Percentiles rank a stretch among this genome's conserved stretches.
Conservation (phyloP, 1,140 invertebrate genomes). For the Macrobrachium nipponense region DNA sequence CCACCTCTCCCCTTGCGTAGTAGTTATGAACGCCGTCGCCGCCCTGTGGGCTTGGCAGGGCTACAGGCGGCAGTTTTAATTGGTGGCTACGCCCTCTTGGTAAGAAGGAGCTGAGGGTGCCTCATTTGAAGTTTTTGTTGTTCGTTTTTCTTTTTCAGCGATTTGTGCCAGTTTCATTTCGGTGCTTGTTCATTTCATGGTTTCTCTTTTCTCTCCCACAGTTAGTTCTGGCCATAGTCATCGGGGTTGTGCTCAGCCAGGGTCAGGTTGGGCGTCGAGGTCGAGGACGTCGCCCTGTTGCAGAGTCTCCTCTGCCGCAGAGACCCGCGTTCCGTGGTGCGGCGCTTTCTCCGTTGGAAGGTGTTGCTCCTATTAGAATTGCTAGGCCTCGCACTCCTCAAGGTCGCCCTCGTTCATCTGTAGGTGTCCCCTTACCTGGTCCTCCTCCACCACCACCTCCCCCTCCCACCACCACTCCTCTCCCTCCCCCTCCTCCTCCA, state of each 20-base stretch:
- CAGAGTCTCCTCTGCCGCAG: neutral
- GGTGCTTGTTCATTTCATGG: neutral
- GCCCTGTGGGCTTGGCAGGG: conserved; percentile 8
- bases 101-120: conserved; percentile 8
- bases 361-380: neutral
- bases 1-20: neutral
- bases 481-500: conserved; percentile 6
- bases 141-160: conserved; percentile 4
- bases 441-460: neutral
- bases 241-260: conserved; percentile 53
- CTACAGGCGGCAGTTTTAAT: conserved; percentile 47
- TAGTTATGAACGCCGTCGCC: neutral
- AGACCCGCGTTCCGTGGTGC: conserved; percentile 16
- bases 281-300: neutral
- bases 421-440: neutral
- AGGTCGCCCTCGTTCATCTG: neutral
- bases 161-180: neutral
- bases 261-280: neutral
- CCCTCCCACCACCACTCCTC: neutral
- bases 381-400: neutral
- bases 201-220: neutral
- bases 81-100: conserved; percentile 50
- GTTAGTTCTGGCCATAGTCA: conserved; percentile 53
- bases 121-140: neutral
- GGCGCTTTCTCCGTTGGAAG: neutral